phyloP scores from a whole-genome alignment of 1,140 invertebrate genomes.

The Drosophila sucinea region DNA sequence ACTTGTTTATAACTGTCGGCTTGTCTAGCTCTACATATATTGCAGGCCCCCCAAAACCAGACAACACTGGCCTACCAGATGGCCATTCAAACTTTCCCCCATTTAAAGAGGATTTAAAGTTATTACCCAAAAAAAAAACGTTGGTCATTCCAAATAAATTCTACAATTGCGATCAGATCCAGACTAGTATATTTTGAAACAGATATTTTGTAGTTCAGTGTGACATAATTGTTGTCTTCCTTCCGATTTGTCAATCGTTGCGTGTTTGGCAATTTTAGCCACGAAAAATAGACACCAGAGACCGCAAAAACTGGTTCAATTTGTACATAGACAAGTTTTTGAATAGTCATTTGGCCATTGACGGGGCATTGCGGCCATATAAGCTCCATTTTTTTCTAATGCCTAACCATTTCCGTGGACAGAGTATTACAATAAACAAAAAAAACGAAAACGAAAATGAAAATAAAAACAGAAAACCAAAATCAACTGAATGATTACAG shows the following conservation, averaged over 20 bases:
- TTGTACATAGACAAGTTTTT: constrained; percentile 34
- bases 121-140: no score
- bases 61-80: not conserved
- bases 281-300: constrained; percentile 28
- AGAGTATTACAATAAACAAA: constrained; percentile 26
- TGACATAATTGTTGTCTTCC: constrained; percentile 51
- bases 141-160: no score
- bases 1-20: constrained; percentile 41
- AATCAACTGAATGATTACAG: not conserved
- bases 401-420: constrained; percentile 52
- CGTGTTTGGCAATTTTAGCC: constrained; percentile 32
- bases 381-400: constrained; percentile 27
- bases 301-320: constrained; percentile 50
- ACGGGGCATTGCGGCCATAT: constrained; percentile 1
- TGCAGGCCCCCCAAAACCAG: not conserved
- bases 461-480: not conserved
- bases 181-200: not conserved
- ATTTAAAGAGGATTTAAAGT: no score
- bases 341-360: constrained; percentile 40
- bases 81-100: no score
- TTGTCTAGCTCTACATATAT: not conserved
- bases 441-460: constrained; percentile 25
- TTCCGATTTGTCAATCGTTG: constrained; percentile 63
- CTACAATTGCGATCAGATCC: no score
- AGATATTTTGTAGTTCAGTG: constrained; percentile 28